A percentile compares a stretch with the other conserved stretches of the same genome.
These are phyloP conservation scores for Epizoanthus rinbou DNA, from an alignment of 92 coral and sea anemone species.

Conservation along the genomic window DNA sequence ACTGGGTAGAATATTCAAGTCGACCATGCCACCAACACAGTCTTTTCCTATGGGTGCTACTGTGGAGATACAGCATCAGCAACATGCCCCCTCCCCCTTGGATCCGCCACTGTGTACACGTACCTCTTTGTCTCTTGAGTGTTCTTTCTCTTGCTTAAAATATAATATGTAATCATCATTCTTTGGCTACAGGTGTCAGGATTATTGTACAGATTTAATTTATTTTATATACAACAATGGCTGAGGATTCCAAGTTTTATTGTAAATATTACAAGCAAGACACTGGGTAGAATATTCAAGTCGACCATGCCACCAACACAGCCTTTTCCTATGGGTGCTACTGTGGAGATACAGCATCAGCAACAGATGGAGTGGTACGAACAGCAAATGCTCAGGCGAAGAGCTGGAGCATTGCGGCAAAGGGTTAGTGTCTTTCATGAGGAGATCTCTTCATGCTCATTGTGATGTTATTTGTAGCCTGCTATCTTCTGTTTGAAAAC, in stretches of 20 bases:
- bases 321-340: conserved; percentile 83
- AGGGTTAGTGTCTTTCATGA: conserved; percentile 51
- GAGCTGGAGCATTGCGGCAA: conserved; percentile 58
- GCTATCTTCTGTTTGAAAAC: not conserved
- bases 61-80: conserved; percentile 86
- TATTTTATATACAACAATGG: conserved; percentile 82
- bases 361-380: conserved; percentile 92
- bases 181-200: conserved; percentile 76
- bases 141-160: not conserved
- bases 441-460: not conserved
- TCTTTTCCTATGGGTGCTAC: conserved; percentile 88
- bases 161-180: not conserved
- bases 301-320: conserved; percentile 50
- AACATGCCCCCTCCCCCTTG: too few species aligned
- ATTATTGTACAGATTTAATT: conserved; percentile 71
- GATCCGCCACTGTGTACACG: too few species aligned
- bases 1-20: conserved; percentile 62
- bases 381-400: conserved; percentile 81
- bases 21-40: conserved; percentile 49
- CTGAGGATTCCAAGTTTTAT: conserved; percentile 74
- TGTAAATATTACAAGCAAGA: conserved; percentile 56
- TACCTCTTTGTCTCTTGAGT: not conserved
- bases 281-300: conserved; percentile 62
- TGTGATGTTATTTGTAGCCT: not conserved
- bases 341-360: conserved; percentile 88